Conservation (phyloP, 2,113 vertebrate species). For the Diglossa brunneiventris region DNA sequence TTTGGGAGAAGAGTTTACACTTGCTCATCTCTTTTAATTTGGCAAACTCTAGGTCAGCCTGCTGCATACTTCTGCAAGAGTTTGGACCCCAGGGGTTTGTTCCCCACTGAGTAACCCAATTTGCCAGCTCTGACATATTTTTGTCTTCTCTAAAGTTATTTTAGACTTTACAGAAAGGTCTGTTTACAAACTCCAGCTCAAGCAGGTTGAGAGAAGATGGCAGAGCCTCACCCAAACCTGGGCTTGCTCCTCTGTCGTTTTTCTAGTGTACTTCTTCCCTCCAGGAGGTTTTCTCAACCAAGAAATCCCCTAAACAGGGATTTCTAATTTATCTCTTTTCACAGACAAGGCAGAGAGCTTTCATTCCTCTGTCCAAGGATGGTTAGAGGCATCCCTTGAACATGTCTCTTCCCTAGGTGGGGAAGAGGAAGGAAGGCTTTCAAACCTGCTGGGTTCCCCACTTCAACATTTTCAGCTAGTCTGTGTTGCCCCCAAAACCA, state of each 20-base stretch:
- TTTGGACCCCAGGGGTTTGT: constrained; percentile 35
- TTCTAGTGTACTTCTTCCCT: neutral
- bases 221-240: neutral
- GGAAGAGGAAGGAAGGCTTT: neutral
- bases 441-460: neutral
- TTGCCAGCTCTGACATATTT: constrained; percentile 37
- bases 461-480: neutral
- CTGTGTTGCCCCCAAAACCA: neutral
- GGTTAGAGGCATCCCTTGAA: neutral
- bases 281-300: neutral
- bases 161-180: neutral
- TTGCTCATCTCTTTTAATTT: constrained; percentile 20
- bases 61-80: constrained; percentile 49
- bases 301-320: neutral
- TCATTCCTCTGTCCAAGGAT: neutral
- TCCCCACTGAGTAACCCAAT: constrained; percentile 49
- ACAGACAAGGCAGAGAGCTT: neutral
- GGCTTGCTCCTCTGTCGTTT: neutral
- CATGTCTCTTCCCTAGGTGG: neutral
- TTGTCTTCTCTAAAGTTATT: neutral
- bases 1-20: constrained; percentile 34
- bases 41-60: constrained; percentile 44
- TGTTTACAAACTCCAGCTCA: neutral
- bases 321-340: neutral
- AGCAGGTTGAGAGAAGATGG: neutral